Percentiles rank a stretch among this genome's conserved stretches.
Conservation (phyloP, 2,797 vertebrate species). For the Peromyscus attwateri region DNA sequence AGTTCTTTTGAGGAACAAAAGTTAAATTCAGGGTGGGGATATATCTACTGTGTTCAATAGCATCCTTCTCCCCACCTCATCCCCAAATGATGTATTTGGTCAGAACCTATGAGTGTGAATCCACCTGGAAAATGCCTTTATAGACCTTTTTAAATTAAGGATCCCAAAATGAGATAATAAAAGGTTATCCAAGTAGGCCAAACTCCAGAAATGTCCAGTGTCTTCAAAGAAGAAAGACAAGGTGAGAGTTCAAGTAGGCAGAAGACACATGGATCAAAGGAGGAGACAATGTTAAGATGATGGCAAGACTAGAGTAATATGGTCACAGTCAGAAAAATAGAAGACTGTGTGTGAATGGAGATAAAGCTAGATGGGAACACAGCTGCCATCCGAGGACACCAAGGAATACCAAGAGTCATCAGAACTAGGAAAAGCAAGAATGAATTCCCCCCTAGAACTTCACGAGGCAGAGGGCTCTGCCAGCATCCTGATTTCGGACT, state of each 20-base stretch:
- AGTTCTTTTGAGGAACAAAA: neutral
- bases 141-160: constrained; percentile 21
- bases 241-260: neutral
- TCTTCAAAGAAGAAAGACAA: constrained; percentile 38
- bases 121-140: neutral
- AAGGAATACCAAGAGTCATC: neutral
- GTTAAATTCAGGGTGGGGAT: neutral
- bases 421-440: neutral
- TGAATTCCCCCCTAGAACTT: neutral
- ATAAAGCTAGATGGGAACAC: neutral
- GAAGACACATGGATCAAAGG: neutral
- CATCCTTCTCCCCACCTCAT: neutral
- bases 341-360: neutral
- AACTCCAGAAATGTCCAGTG: neutral
- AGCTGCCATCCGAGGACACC: neutral
- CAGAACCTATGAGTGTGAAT: neutral
- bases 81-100: neutral
- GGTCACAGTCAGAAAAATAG: neutral
- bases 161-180: constrained; percentile 16
- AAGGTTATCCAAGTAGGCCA: neutral
- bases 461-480: neutral
- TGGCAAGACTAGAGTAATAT: neutral
- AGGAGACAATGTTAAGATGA: neutral
- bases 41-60: neutral
- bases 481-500: neutral